phyloP scores from a whole-genome alignment of 2,888 invertebrate genomes.

The Campaea margaritaria region DNA sequence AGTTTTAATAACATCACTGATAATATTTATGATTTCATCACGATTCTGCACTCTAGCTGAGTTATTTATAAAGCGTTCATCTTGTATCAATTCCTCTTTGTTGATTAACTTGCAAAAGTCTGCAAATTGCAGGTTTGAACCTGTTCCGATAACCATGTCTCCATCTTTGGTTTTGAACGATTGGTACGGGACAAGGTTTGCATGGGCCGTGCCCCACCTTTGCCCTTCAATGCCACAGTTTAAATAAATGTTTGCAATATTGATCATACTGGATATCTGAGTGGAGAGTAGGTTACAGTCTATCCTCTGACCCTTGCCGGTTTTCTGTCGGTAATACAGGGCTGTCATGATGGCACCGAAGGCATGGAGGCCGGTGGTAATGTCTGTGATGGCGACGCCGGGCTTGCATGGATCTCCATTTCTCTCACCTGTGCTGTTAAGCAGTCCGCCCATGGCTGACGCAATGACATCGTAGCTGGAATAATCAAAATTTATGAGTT shows the following conservation, averaged over 20 bases:
- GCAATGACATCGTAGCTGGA: conserved; percentile 96
- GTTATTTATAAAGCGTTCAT: conserved; percentile 90
- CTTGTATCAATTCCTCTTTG: conserved; percentile 84
- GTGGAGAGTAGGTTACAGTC: conserved; percentile 97
- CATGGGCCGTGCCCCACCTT: conserved; percentile 97
- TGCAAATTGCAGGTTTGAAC: conserved; percentile 92
- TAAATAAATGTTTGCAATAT: conserved; percentile 95
- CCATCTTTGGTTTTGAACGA: conserved; percentile 93
- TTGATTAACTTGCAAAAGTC: conserved; percentile 88
- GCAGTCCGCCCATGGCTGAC: conserved; percentile 95
- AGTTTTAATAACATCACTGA: conserved; percentile 84
- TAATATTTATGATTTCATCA: conserved; percentile 86
- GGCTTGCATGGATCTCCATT: conserved; percentile 95
- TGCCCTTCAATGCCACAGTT: conserved; percentile 92
- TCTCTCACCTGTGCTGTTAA: conserved; percentile 95
- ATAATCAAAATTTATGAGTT: conserved; percentile 30
- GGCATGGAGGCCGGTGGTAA: conserved; percentile 97
- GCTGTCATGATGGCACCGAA: conserved; percentile 98
- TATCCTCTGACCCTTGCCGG: conserved; percentile 95
- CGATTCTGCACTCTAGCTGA: conserved; percentile 91
- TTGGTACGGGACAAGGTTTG: conserved; percentile 97
- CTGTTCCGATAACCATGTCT: conserved; percentile 94
- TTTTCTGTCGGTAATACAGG: conserved; percentile 89
- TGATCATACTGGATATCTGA: conserved; percentile 94
- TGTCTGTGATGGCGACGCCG: conserved; percentile 96